Conservation (phyloP, 2,113 vertebrate genomes). For the Anser cygnoides region DNA sequence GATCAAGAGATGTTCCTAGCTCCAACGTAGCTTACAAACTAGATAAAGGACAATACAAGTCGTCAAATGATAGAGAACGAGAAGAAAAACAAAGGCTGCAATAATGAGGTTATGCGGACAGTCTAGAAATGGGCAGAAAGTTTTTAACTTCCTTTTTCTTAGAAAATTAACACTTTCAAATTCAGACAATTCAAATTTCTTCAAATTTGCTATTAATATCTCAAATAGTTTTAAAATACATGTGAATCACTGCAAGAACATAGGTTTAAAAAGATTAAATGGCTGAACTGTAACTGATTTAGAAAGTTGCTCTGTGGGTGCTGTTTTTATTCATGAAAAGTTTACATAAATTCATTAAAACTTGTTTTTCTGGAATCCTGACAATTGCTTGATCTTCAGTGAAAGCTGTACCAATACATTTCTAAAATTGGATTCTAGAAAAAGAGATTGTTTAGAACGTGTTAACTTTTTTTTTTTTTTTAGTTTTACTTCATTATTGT, state of each 20-base stretch:
- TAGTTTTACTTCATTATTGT: background rate
- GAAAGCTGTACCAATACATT: background rate
- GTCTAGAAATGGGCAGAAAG: background rate
- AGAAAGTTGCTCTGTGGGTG: background rate
- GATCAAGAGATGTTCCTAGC: conserved; percentile 37
- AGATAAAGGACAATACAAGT: conserved; percentile 38
- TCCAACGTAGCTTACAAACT: background rate
- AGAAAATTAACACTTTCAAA: background rate
- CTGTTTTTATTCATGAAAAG: background rate
- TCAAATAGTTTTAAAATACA: background rate
- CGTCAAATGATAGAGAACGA: background rate
- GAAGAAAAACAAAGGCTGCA: background rate
- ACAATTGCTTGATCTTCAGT: background rate
- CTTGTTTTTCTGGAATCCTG: background rate
- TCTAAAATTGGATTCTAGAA: background rate
- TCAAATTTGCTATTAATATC: background rate
- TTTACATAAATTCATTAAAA: background rate
- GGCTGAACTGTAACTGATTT: background rate
- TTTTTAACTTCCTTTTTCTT: background rate
- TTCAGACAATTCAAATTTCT: background rate
- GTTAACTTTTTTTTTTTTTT: background rate
- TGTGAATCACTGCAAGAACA: background rate
- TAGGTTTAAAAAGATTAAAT: background rate
- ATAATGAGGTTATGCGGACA: background rate
- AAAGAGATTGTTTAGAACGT: background rate